Evolutionary conservation across 2,113 vertebrate genomes (phyloP).

Genomic region (Hypocryptadius cinnamomeus): DNA sequence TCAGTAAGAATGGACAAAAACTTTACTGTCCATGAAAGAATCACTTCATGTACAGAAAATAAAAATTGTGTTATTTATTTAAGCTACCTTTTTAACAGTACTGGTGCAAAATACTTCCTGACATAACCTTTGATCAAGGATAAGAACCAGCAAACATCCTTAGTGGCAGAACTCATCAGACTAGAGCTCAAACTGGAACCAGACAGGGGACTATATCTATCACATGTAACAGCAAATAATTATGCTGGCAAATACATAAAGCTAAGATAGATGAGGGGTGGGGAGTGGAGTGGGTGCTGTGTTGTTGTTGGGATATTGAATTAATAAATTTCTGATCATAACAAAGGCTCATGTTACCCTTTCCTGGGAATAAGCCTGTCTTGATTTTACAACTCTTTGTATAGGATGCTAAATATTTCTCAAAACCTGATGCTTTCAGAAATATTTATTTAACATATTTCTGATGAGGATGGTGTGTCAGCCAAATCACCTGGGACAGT

Average conservation of each 20-base stretch:
- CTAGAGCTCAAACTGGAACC: background rate
- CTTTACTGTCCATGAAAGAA: slow-evolving; percentile 45
- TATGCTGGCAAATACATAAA: background rate
- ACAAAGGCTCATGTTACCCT: background rate
- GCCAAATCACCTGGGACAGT: background rate
- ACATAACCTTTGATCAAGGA: background rate
- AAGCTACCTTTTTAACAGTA: slow-evolving; percentile 1
- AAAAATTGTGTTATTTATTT: slow-evolving; percentile 15
- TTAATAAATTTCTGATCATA: background rate
- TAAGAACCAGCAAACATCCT: background rate
- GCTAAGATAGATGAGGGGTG: background rate
- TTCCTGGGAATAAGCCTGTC: background rate
- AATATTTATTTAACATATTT: background rate
- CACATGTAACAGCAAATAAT: background rate
- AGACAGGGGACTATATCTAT: background rate
- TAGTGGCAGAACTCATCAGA: background rate
- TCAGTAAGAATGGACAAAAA: slow-evolving; percentile 56
- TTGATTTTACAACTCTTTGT: background rate
- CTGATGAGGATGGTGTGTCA: background rate
- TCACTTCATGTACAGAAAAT: background rate
- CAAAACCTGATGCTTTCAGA: background rate
- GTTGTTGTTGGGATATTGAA: background rate
- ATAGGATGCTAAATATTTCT: background rate
- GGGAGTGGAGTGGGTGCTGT: background rate
- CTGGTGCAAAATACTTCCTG: slow-evolving; percentile 9